phyloP scores from a whole-genome alignment of 2,888 invertebrate species.

The Phorcus lineatus region DNA sequence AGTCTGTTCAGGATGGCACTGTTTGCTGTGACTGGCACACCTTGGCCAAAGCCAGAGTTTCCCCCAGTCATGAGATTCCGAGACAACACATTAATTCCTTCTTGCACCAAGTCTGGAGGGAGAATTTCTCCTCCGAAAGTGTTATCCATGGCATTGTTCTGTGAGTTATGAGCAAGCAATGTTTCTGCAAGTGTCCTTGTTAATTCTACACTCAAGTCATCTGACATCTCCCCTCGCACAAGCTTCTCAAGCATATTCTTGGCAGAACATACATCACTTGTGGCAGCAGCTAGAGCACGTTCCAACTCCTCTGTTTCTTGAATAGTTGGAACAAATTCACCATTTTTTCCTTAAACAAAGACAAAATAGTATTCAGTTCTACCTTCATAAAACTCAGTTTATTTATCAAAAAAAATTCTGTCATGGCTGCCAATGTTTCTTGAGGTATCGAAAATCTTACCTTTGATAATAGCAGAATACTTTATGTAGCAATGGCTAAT shows the following conservation, averaged over 20 bases:
- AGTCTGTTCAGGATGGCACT: slow-evolving; percentile 1
- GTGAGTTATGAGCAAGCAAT: slow-evolving; percentile 38
- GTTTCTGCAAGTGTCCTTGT: slow-evolving; percentile 41
- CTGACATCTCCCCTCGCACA: slow-evolving; percentile 47
- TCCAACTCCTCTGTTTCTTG: slow-evolving; percentile 93
- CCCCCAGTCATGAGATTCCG: slow-evolving; percentile 4
- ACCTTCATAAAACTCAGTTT: no score
- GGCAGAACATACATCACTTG: slow-evolving; percentile 74
- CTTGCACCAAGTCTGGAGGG: slow-evolving; percentile 1
- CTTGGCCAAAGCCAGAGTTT: not conserved
- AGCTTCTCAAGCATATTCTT: slow-evolving; percentile 66
- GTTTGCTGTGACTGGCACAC: not conserved
- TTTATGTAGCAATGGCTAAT: no score
- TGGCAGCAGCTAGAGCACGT: slow-evolving; percentile 87
- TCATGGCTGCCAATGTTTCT: no score
- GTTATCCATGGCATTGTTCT: slow-evolving; percentile 11
- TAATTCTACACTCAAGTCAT: slow-evolving; percentile 39
- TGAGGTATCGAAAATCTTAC: no score
- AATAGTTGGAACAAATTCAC: slow-evolving; percentile 82
- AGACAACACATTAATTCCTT: slow-evolving; percentile 6
- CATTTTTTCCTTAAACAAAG: slow-evolving; percentile 79
- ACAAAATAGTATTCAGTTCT: not conserved
- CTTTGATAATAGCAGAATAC: no score
- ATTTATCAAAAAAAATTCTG: no score
- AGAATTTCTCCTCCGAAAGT: not conserved